phyloP scores from a whole-genome alignment of 2,888 invertebrate genomes.

The Vanessa cardui region DNA sequence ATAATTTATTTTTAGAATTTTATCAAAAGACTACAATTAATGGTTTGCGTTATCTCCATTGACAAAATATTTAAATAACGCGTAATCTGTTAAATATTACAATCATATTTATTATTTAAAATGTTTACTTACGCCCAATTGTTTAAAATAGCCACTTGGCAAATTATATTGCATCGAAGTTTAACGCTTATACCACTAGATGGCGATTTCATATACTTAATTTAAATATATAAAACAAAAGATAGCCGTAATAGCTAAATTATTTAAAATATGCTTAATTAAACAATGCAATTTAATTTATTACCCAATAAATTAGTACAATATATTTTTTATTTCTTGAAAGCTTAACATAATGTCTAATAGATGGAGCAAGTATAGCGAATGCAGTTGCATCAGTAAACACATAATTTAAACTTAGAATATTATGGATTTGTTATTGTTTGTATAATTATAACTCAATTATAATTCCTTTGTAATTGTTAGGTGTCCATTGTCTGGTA shows the following conservation, averaged over 20 bases:
- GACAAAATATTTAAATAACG: constrained; percentile 1
- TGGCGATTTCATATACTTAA: constrained; percentile 34
- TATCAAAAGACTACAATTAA: not conserved
- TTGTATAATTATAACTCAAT: no score
- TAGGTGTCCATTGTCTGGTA: no score
- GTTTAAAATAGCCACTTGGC: no score
- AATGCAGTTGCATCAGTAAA: constrained; percentile 13
- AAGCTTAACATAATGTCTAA: constrained; percentile 8
- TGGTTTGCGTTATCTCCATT: constrained; percentile 17
- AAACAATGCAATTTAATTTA: no score
- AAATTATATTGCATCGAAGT: not conserved
- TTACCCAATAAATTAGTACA: no score
- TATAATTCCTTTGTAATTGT: no score
- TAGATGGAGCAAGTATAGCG: constrained; percentile 28
- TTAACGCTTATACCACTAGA: constrained; percentile 35
- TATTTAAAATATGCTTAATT: no score
- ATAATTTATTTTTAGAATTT: constrained; percentile 27
- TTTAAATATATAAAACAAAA: not conserved
- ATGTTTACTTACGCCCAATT: not conserved
- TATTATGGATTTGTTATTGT: no score
- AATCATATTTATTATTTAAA: not conserved
- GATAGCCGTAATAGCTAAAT: no score
- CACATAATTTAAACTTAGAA: not conserved
- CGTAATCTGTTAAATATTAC: no score
- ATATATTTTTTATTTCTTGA: no score